Evolutionary conservation across 2,888 invertebrate species (phyloP), one percentile per base, ranked within the genome.

Genomic region (Selenia dentaria): DNA sequence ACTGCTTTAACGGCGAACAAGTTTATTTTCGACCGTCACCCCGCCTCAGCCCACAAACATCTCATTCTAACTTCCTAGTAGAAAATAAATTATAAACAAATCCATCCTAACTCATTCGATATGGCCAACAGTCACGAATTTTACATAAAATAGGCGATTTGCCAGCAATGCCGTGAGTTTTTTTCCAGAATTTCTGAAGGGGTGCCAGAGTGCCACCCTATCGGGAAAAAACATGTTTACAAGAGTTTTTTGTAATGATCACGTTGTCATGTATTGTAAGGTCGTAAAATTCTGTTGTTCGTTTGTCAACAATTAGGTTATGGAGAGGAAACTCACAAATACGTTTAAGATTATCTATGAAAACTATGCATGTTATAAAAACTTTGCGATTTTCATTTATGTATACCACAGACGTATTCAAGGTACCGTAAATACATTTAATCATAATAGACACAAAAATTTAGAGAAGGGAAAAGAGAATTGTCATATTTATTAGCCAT

Each of bases 91-190:
- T 82, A 83, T 79, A 84, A 84, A 83, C 84, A 87, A 85, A 87
- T 87, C 85, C 82, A 80, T 86, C 82, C 79, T 85, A 87, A 88
- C 84, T 80, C 88, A 87, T 89, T 83, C 84, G 84, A 88, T 88
- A 90, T 77, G 85, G 87, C 74, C 66, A 70, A 75, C 72, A 90
- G 90, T 89, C 90, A 90, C 90, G 90, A 86, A 87, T 83, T 90
- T 89, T 88, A 88, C 90, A 89, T 90, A 88, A 90, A 89, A 84
- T 87, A 83, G 77, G 82, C 81, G 85, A 85, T 87, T 88, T 86
- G 85, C 78, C 70, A 76, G 81, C 79, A 86, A 86, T 78, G 75
- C 80, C 77, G 74, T 66, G 72, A 74, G 78, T 77, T 80, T 84
- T 89, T 85, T 78, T 72, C 2, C 67, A 63, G 50, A 64, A 54